These are phyloP conservation scores for Trachelus iudaicus DNA, from an alignment of 2,888 invertebrate genomes.

Conservation along the genomic window DNA sequence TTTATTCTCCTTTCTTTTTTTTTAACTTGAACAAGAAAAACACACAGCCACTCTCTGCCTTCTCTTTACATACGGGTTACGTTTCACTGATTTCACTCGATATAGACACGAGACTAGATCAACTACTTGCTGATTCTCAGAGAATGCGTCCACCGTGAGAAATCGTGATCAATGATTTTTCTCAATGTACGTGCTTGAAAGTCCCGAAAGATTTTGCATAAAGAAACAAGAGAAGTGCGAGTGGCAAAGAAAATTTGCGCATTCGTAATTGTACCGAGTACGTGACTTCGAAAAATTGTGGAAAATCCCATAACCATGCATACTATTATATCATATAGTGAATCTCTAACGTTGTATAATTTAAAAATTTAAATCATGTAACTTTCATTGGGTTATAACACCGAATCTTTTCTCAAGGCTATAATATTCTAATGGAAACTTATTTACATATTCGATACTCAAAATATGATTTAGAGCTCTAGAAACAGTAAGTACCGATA, in stretches of 20 bases:
- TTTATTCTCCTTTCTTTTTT: neutral
- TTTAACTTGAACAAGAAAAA: neutral
- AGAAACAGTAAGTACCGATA: neutral
- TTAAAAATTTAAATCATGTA: neutral
- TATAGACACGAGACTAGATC: neutral
- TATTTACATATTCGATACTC: neutral
- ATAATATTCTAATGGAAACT: neutral
- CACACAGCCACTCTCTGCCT: neutral
- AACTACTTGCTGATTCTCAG: neutral
- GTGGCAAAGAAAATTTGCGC: too few species aligned
- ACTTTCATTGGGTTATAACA: neutral
- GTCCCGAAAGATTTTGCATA: neutral
- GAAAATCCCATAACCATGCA: neutral
- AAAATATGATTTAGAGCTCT: neutral
- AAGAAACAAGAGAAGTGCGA: neutral
- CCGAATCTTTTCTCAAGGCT: neutral
- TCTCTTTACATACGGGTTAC: neutral
- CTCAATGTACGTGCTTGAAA: neutral
- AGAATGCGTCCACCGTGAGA: neutral
- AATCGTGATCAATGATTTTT: neutral
- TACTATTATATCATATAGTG: neutral
- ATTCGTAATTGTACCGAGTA: neutral
- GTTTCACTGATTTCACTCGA: neutral
- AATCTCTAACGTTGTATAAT: neutral
- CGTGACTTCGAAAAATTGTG: neutral